Conservation (phyloP, 2,888 invertebrate genomes). For the Apodemia duryi region DNA sequence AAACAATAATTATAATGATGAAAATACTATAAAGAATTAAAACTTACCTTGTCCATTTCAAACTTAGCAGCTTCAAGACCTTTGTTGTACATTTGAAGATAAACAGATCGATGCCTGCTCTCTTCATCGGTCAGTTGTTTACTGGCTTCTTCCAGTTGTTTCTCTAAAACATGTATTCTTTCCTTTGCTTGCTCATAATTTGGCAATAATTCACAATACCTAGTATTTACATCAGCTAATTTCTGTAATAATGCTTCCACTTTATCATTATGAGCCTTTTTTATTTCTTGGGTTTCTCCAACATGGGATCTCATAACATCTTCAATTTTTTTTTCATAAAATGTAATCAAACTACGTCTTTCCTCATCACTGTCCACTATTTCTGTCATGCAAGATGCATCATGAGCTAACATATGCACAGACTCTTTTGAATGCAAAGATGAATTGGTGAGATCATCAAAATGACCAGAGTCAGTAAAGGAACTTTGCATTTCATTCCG, state of each 20-base stretch:
- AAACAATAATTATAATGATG: no score
- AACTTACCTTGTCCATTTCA: conserved; percentile 83
- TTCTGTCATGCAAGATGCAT: conserved; percentile 75
- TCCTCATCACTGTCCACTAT: conserved; percentile 81
- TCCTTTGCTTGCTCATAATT: conserved; percentile 87
- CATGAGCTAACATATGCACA: conserved; percentile 76
- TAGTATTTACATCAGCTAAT: conserved; percentile 85
- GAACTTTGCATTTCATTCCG: conserved; percentile 85
- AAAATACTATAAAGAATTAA: not conserved
- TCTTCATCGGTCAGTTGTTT: conserved; percentile 85
- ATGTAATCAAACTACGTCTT: conserved; percentile 82
- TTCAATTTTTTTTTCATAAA: conserved; percentile 87
- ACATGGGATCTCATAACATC: conserved; percentile 82
- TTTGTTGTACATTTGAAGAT: conserved; percentile 90
- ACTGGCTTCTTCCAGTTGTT: conserved; percentile 84
- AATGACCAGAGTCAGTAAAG: conserved; percentile 91
- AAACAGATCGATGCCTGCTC: conserved; percentile 85
- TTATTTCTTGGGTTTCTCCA: conserved; percentile 85
- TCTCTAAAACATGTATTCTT: conserved; percentile 84
- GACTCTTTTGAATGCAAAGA: conserved; percentile 89
- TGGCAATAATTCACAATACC: conserved; percentile 88
- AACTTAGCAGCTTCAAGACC: conserved; percentile 88
- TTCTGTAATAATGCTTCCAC: conserved; percentile 86
- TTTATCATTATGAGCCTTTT: conserved; percentile 88
- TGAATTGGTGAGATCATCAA: conserved; percentile 88